Evolutionary conservation across 2,797 vertebrate genomes (phyloP), one percentile per base, ranked within the genome.

Genomic region (Delichon dasypus): DNA sequence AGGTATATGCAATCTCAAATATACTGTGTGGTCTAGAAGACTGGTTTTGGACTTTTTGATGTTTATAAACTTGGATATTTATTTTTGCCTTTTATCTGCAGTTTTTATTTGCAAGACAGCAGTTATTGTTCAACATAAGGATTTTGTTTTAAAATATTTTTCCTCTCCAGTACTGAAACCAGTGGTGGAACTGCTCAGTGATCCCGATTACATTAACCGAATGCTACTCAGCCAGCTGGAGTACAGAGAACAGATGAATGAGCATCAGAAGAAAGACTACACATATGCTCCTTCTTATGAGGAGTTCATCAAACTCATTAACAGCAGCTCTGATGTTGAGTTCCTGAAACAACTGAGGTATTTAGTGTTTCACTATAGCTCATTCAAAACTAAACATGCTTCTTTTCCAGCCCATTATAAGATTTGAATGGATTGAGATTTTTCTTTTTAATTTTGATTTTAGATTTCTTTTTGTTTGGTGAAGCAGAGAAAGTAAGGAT

Each of bases 341-440:
- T 99, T 99, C 98, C 98, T 99, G 97, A 99, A 99, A 97, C 99
- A 99, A 93, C 98, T 99, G 98, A 99, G 99, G 99, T 98, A 98
- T 82, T 92, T 92, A 78, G 55, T 51, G 7, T 95, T 97, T 60
- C 32, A n/a, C 75, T 90, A 32, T 64, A 89, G 66, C 61, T 67
- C 51, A 40, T 75, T 75, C 30, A 82, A 54, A 78, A 45, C 26
- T 45, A 58, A 92, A 73, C 8, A 11, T 78, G 58, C 55, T 84
- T 13, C 36, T 85, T 58, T 60, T 84, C 61, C n/a, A 78, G 30
- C 58, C 21, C 4, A 3, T 72, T 70, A 42, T 88, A 53, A 48
- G 36, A 50, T 25, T 58, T 88, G 70, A 93, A 81, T 88, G 38
- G 82, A 68, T 29, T 64, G 10, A 75, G 55, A 45, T 93, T 87